Conservation (phyloP, 2,113 vertebrate genomes). For the Azemiops feae region DNA sequence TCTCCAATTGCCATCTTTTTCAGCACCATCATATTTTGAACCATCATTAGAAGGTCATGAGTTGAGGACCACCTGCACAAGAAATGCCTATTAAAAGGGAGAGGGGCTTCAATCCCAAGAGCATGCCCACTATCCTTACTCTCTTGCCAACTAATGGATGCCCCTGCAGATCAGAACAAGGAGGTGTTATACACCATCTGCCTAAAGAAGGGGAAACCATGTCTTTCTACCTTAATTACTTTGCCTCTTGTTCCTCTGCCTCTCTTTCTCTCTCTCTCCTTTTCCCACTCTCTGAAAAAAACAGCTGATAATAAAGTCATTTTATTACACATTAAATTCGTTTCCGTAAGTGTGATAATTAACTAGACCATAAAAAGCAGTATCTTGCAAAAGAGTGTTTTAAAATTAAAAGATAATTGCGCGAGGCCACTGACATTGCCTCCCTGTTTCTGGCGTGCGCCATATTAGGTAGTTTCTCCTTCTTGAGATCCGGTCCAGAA, state of each 20-base stretch:
- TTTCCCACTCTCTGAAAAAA: slow-evolving; percentile 40
- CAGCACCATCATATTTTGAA: not conserved
- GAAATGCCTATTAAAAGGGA: not conserved
- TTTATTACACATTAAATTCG: slow-evolving; percentile 73
- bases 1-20: not conserved
- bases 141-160: not conserved
- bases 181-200: not conserved
- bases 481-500: not conserved
- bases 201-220: slow-evolving; percentile 28
- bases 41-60: not conserved
- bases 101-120: not conserved
- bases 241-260: slow-evolving; percentile 32
- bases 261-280: slow-evolving; percentile 28
- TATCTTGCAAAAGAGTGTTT: slow-evolving; percentile 68
- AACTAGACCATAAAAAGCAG: slow-evolving; percentile 67
- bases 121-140: not conserved
- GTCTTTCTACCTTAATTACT: slow-evolving; percentile 49
- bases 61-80: not conserved
- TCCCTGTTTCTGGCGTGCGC: not conserved
- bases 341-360: slow-evolving; percentile 69
- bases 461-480: not conserved
- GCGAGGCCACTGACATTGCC: slow-evolving; percentile 40
- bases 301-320: slow-evolving; percentile 65
- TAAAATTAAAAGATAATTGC: slow-evolving; percentile 50
- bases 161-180: not conserved